Conservation (phyloP, 2,888 invertebrate genomes). For the Carabus problematicus region DNA sequence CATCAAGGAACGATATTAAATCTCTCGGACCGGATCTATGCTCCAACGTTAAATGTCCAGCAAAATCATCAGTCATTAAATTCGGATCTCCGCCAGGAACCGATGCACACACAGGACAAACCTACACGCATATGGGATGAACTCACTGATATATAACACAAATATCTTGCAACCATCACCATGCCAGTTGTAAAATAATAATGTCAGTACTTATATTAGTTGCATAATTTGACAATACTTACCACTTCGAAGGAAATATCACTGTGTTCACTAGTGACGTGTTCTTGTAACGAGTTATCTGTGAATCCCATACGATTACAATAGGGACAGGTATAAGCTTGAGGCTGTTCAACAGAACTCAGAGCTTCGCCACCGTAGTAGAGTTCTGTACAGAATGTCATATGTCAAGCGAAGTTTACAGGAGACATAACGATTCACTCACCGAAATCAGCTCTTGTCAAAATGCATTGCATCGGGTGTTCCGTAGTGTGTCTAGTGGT, state of each 20-base stretch:
- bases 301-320: conserved; percentile 97
- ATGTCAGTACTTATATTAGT: too few relatives aligned
- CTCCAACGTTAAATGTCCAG: conserved; percentile 93
- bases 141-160: background rate
- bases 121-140: conserved; percentile 63
- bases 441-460: conserved; percentile 97
- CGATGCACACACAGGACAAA: conserved; percentile 97
- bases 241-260: conserved; percentile 91
- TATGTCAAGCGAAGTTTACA: background rate
- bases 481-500: conserved; percentile 93
- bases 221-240: conserved; percentile 55
- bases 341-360: conserved; percentile 88
- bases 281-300: conserved; percentile 88
- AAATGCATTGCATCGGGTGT: conserved; percentile 99
- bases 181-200: too few relatives aligned
- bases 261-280: conserved; percentile 89
- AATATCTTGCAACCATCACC: too few relatives aligned
- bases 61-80: conserved; percentile 97
- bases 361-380: conserved; percentile 96
- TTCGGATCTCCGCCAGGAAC: conserved; percentile 97
- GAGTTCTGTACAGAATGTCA: conserved; percentile 69
- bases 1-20: conserved; percentile 92
- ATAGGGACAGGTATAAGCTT: conserved; percentile 97
- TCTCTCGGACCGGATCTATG: conserved; percentile 84
- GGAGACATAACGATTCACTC: conserved; percentile 51